Evolutionary conservation across 2,113 vertebrate genomes (phyloP).

Genomic region (Odobenus rosmarus): DNA sequence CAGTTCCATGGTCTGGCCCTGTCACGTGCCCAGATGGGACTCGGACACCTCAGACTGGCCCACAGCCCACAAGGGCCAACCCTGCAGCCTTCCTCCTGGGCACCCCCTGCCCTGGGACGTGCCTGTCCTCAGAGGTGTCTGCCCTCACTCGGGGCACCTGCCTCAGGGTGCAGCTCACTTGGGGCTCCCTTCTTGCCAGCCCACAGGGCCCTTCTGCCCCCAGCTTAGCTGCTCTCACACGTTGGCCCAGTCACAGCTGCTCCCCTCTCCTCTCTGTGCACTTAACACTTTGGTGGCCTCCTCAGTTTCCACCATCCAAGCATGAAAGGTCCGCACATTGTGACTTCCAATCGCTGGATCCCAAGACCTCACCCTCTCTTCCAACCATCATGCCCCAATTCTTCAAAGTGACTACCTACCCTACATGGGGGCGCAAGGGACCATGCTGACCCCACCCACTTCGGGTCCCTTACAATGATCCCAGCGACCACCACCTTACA

Average conservation of each 20-base stretch:
- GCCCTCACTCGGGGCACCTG: not conserved
- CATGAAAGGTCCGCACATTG: fast-evolving
- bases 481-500: fast-evolving
- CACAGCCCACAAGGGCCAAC: not conserved
- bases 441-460: not conserved
- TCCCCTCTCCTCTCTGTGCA: not conserved
- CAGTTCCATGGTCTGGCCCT: fast-evolving
- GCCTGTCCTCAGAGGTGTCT: not conserved
- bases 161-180: not conserved
- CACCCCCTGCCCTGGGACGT: not conserved
- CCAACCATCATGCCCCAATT: not conserved
- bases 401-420: not conserved
- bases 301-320: not conserved
- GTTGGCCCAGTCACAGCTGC: not conserved
- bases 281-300: no score
- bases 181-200: not conserved
- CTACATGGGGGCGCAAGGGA: fast-evolving
- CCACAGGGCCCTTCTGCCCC: not conserved
- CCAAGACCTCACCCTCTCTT: not conserved
- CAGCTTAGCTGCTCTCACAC: not conserved
- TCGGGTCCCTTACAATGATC: not conserved
- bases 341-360: not conserved
- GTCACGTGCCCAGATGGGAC: not conserved
- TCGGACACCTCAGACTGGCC: not conserved
- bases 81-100: not conserved